phyloP scores from a whole-genome alignment of 2,113 vertebrate species.

The Melanocharis versteri region DNA sequence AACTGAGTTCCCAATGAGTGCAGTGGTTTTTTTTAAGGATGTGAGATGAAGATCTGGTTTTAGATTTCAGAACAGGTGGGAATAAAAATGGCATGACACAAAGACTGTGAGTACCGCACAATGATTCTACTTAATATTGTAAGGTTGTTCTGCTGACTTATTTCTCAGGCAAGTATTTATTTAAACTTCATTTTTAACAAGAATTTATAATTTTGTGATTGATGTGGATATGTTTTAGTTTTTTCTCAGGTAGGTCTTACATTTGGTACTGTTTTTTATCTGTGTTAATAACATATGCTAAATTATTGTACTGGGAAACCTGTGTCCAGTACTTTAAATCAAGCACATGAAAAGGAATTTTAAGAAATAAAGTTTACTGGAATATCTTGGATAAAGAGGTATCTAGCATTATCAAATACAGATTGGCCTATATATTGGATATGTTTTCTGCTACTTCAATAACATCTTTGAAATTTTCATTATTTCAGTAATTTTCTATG shows the following conservation, averaged over 20 bases:
- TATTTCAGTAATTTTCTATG: neutral
- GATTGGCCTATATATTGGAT: neutral
- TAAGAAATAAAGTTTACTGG: neutral
- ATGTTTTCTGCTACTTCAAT: neutral
- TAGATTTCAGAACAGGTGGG: neutral
- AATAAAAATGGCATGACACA: neutral
- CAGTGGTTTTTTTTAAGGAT: neutral
- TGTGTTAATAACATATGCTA: neutral
- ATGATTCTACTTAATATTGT: neutral
- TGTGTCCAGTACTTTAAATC: neutral
- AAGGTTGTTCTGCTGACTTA: neutral
- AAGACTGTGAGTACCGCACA: neutral
- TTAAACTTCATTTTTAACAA: neutral
- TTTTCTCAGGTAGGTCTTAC: neutral
- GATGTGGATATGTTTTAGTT: neutral
- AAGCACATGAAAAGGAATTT: neutral
- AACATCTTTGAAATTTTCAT: neutral
- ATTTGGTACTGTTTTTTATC: neutral
- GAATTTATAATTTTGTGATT: neutral
- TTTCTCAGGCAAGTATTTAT: neutral
- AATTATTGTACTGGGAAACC: neutral
- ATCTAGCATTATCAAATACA: neutral
- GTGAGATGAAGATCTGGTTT: neutral
- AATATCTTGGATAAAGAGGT: neutral
- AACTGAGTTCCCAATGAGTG: neutral